Evolutionary conservation across 2,888 invertebrate species (phyloP).

Genomic region (Dryadula phaetusa): DNA sequence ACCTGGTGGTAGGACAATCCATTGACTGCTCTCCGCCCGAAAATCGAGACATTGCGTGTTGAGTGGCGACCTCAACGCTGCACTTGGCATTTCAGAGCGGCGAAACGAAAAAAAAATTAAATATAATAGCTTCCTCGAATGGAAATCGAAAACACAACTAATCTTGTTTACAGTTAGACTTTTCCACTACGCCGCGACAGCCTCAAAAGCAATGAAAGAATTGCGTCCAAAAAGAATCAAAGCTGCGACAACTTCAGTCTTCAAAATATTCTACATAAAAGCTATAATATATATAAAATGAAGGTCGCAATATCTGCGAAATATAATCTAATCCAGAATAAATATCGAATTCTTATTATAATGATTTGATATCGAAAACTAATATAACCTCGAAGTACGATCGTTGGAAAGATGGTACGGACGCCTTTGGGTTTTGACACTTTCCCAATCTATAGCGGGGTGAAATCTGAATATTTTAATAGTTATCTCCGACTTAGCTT

Average conservation of each 20-base stretch:
- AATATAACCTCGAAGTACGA: constrained; percentile 36
- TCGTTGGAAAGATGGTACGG: constrained; percentile 21
- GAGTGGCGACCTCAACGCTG: too few relatives aligned
- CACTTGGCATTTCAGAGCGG: too few relatives aligned
- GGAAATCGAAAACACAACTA: too few relatives aligned
- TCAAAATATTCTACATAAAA: neutral
- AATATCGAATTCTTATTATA: constrained; percentile 26
- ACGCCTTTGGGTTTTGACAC: constrained; percentile 38
- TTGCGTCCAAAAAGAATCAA: too few relatives aligned
- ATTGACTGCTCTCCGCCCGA: too few relatives aligned
- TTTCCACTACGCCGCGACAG: too few relatives aligned
- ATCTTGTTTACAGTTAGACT: too few relatives aligned
- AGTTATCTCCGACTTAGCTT: constrained; percentile 29
- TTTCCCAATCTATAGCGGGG: constrained; percentile 35
- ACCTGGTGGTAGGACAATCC: too few relatives aligned
- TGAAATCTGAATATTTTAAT: constrained; percentile 42
- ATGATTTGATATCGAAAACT: constrained; percentile 32
- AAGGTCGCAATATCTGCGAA: constrained; percentile 7
- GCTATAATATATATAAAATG: neutral
- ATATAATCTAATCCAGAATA: constrained; percentile 16
- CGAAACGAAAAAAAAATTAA: too few relatives aligned
- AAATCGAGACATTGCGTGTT: too few relatives aligned
- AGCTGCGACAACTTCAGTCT: neutral
- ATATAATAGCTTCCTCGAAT: too few relatives aligned
- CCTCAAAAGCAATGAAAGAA: too few relatives aligned